Base-by-base conservation (phyloP, 2,113 vertebrate species). In the Acanthochromis polyacanthus region DNA sequence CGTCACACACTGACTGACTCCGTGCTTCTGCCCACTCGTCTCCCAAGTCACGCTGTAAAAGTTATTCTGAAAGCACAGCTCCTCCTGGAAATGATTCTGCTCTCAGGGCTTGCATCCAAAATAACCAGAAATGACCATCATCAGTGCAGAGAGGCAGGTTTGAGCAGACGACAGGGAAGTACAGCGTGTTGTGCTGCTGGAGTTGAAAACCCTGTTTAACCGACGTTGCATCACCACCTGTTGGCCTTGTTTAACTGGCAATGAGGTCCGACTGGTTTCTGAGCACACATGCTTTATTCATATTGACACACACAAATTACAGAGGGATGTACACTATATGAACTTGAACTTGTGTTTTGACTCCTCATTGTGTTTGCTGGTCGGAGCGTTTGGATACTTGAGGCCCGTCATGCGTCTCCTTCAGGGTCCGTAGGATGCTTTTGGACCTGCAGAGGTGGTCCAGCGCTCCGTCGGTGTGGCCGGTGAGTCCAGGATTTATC, bases 201-300 rank as follows among this genome's bases (percentile, higher is more conserved):
- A 58, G 75, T 80, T 15, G 84, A 90, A 88, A 91, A 91, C 79
- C 91, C 89, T 67, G 93, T 93, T 93, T 70, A 92, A 93, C 94
- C 10, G 86, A 28, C 74, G 11, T 90, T 86, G 32, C 76, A 25
- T 88, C 90, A 86, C 74, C 90, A 86, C 74, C 84, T 65, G 85
- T 72, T 30, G 22, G 53, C 77, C 82, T 15, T 17, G 57, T 85
- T 67, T 20, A 80, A 71, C 76, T 30, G 61, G 67, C 80, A 63
- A 22, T 56, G 75, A 58, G n/a, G 90, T 78, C 45, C 23, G 70
- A 90, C 92, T 71, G 74, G 91, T 92, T 93, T 87, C 48, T 72
- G 67, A 69, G 45, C 62, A 86, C 32, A 83, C 77, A 73, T n/a
- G 40, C 17, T 59, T 5, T 9, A 57, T 66, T 81, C 63, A 60